A percentile compares a stretch with the other conserved stretches of the same genome.
Conservation (phyloP, 2,113 vertebrate species). For the Seriola rivoliana region DNA sequence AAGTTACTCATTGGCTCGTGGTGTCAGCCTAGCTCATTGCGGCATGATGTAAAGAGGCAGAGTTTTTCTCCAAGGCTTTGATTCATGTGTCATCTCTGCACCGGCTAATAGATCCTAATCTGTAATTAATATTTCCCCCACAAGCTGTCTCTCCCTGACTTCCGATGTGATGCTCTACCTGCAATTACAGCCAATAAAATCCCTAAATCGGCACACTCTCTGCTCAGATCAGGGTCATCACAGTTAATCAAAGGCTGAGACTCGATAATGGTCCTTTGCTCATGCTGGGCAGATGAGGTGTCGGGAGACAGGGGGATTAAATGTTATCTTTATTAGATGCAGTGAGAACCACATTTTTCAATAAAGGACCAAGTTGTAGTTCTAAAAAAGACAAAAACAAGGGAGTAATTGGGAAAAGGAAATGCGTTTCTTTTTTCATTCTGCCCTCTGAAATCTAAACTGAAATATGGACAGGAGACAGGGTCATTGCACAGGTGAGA, state of each 20-base stretch:
- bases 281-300: slow-evolving; percentile 72
- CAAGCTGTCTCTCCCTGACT: slow-evolving; percentile 61
- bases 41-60: slow-evolving; percentile 36
- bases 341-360: slow-evolving; percentile 35
- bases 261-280: slow-evolving; percentile 72
- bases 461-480: slow-evolving; percentile 35
- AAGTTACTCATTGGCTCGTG: background rate
- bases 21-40: slow-evolving; percentile 1
- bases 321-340: slow-evolving; percentile 64
- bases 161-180: slow-evolving; percentile 70
- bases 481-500: slow-evolving; percentile 64
- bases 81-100: slow-evolving; percentile 52
- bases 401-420: slow-evolving; percentile 35
- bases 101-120: slow-evolving; percentile 75
- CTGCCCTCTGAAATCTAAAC: slow-evolving; percentile 1
- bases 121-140: slow-evolving; percentile 75
- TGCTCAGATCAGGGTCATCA: slow-evolving; percentile 74
- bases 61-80: slow-evolving; percentile 20
- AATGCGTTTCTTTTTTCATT: background rate
- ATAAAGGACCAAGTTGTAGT: slow-evolving; percentile 1
- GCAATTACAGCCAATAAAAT: slow-evolving; percentile 78
- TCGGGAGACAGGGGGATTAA: slow-evolving; percentile 58
- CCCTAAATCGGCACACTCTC: slow-evolving; percentile 57
- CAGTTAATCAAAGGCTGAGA: slow-evolving; percentile 68
- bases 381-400: background rate